Base-by-base conservation (phyloP, 2,888 invertebrate genomes). In the Chymomyza caudatula region DNA sequence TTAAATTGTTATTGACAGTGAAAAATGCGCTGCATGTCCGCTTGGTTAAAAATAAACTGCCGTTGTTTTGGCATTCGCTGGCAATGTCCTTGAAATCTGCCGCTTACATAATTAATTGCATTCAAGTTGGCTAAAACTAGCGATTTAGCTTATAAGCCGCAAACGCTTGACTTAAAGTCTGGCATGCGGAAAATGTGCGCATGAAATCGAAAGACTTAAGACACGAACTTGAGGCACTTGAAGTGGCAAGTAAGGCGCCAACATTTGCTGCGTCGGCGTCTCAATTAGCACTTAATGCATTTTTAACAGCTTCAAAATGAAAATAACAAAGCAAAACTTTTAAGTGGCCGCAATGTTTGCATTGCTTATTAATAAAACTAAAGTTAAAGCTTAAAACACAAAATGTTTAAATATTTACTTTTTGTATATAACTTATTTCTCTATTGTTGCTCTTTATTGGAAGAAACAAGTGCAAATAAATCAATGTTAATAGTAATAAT, bases 51-150 rank as follows among this genome's bases (percentile, higher is more conserved):
- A 80, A 83, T 83, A 82, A 67, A 68, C 11, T 72, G 53, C 29
- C 57, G 57, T 60, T 69, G 29, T 25, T 11, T 72, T 49, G 65
- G 47, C 37, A 44, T 52, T 17, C 37, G 22, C 37, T 37, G 76
- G 65, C 83, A 11, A 6, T 47, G 47, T 47, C 52, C 82, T 86
- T 82, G 79, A 55, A 55, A 55, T 42, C n/a, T 57, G 55, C 67
- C 52, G 66, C 85, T 82, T 82, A 82, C 82, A 82, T 86, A 86
- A 82, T 86, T 85, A 86, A 82, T 82, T 85, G 77, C 83, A 85
- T 60, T 60, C 65, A 63, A 73, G 65, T 65, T 67, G 55, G 13
- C 29, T 37, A 37, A 37, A 37, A 37, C 29, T 37, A 37, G 29
- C 43, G n/a, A 57, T 57, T 20, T 23, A 23, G 15, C 15, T 17